These are phyloP conservation scores for Ia io DNA, from an alignment of 2,113 vertebrate genomes.

Conservation along the genomic window DNA sequence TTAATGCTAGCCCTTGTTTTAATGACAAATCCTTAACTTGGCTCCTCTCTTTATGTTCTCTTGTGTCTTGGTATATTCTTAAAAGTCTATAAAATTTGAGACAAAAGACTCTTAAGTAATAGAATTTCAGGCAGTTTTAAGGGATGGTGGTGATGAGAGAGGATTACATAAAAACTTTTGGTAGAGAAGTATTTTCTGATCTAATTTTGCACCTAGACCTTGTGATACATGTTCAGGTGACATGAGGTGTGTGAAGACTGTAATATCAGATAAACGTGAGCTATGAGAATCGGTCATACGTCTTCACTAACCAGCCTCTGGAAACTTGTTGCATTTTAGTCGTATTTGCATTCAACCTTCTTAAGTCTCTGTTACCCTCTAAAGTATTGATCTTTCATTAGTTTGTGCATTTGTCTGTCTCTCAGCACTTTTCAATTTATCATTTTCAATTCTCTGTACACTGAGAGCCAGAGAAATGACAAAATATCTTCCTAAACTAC, in stretches of 20 bases:
- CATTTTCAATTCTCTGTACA: neutral
- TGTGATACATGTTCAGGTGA: neutral
- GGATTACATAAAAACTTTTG: neutral
- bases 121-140: neutral
- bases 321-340: neutral
- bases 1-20: slow-evolving; percentile 8
- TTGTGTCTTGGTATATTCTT: neutral
- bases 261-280: neutral
- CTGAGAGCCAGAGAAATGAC: neutral
- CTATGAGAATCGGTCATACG: neutral
- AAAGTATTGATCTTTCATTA: neutral
- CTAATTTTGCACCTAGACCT: neutral
- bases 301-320: neutral
- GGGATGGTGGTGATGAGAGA: neutral
- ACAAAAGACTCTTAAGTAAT: neutral
- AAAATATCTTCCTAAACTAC: neutral
- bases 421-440: neutral
- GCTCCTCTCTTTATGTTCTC: neutral
- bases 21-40: neutral
- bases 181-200: neutral
- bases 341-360: neutral
- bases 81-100: neutral
- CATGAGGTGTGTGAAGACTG: neutral
- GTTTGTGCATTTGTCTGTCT: neutral
- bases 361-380: neutral